Evolutionary conservation across 2,888 invertebrate species (phyloP).

Genomic region (Callimorpha dominula): DNA sequence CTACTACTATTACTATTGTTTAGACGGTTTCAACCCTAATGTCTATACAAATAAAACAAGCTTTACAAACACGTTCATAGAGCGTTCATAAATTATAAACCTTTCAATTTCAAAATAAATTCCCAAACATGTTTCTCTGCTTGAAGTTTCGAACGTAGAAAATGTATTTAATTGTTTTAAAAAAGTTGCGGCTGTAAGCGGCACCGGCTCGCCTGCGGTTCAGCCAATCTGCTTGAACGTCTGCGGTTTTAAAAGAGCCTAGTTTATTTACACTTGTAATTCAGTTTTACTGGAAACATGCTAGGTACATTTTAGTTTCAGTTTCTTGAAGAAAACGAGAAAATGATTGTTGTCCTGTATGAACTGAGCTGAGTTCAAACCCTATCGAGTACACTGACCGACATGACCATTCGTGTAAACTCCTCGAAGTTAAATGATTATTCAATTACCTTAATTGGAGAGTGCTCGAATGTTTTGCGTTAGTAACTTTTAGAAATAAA

Average conservation of each 20-base stretch:
- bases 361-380: not conserved
- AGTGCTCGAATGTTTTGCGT: too few species aligned
- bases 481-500: too few species aligned
- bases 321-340: not conserved
- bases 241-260: slow-evolving; percentile 26
- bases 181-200: slow-evolving; percentile 24
- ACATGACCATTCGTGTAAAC: not conserved
- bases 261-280: slow-evolving; percentile 8
- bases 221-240: slow-evolving; percentile 40
- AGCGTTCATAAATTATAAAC: slow-evolving; percentile 1
- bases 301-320: not conserved
- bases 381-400: not conserved
- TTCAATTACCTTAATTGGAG: too few species aligned
- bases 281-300: not conserved
- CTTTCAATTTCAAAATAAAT: slow-evolving; percentile 5
- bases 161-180: slow-evolving; percentile 34
- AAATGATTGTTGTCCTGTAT: not conserved
- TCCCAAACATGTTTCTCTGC: slow-evolving; percentile 6
- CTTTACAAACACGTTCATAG: not conserved
- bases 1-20: not conserved
- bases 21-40: not conserved
- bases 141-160: slow-evolving; percentile 16
- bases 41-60: not conserved
- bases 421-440: too few species aligned
- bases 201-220: slow-evolving; percentile 24